Percentiles rank a stretch among this genome's conserved stretches.
These are phyloP conservation scores for Oreamnos americanus DNA, from an alignment of 2,113 vertebrate genomes.

Conservation along the genomic window DNA sequence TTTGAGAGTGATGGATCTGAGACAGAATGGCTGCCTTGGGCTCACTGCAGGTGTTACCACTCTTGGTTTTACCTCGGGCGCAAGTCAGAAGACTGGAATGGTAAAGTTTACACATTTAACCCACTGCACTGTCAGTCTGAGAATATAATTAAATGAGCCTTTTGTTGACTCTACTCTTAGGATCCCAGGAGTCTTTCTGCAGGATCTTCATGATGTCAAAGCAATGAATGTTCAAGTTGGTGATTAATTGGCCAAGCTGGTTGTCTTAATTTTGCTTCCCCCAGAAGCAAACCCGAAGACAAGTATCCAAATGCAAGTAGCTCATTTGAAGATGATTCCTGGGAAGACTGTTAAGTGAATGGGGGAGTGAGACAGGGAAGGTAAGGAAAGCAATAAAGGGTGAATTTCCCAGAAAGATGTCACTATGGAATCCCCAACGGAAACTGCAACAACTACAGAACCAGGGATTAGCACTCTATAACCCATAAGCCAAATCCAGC, in stretches of 20 bases:
- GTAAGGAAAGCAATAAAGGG: neutral
- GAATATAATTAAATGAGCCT: neutral
- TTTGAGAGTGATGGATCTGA: neutral
- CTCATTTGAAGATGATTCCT: neutral
- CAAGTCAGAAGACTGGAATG: neutral
- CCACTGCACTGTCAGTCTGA: neutral
- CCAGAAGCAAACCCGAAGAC: neutral
- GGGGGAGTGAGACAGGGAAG: neutral
- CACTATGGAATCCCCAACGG: neutral
- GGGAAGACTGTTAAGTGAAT: neutral
- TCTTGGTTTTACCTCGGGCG: neutral
- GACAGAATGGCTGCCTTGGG: constrained; percentile 7
- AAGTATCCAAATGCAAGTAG: neutral
- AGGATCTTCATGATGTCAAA: neutral
- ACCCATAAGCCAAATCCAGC: neutral
- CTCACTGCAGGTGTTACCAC: neutral
- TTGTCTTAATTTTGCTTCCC: constrained; percentile 4
- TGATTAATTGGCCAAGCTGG: neutral
- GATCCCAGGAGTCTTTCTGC: neutral
- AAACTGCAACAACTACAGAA: neutral
- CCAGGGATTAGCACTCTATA: neutral
- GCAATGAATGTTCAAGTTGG: neutral
- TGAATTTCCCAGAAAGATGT: neutral
- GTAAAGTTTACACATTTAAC: constrained; percentile 27
- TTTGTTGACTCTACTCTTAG: neutral